phyloP scores from a whole-genome alignment of 1,140 invertebrate genomes.

The Pachyrhynchus sulphureomaculatus region DNA sequence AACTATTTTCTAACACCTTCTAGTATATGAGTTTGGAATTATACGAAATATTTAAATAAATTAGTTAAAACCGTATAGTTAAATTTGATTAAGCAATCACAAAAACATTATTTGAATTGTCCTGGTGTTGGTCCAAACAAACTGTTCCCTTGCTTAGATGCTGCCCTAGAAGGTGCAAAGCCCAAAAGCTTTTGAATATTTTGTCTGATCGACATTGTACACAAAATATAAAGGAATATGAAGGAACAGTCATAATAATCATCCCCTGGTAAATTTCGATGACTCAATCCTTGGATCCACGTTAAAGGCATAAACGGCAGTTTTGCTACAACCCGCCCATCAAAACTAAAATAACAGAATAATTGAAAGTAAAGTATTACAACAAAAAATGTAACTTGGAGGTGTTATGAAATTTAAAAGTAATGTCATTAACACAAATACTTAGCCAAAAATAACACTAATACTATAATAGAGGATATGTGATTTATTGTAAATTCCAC shows the following conservation, averaged over 20 bases:
- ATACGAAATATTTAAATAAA: too few relatives aligned
- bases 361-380: slow-evolving; percentile 46
- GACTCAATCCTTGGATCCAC: slow-evolving; percentile 95
- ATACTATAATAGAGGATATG: too few relatives aligned
- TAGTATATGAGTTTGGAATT: too few relatives aligned
- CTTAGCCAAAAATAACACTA: too few relatives aligned
- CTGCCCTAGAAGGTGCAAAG: slow-evolving; percentile 94
- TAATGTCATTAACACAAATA: too few relatives aligned
- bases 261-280: slow-evolving; percentile 93
- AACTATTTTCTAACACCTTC: too few relatives aligned
- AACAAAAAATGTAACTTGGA: neutral
- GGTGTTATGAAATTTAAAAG: too few relatives aligned
- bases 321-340: slow-evolving; percentile 96
- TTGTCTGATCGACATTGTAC: slow-evolving; percentile 98
- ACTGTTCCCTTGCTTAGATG: slow-evolving; percentile 89
- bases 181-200: slow-evolving; percentile 98
- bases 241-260: slow-evolving; percentile 99
- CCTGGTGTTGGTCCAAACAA: slow-evolving; percentile 76
- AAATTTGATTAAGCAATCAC: too few relatives aligned
- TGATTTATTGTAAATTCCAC: too few relatives aligned
- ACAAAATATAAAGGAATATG: slow-evolving; percentile 98
- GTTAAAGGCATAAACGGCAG: slow-evolving; percentile 95
- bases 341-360: slow-evolving; percentile 66
- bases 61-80: too few relatives aligned
- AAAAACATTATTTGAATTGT: slow-evolving; percentile 77